Percentiles rank a stretch among this genome's conserved stretches.
Conservation (phyloP, 2,113 vertebrate genomes). For the Callaeas wilsoni region DNA sequence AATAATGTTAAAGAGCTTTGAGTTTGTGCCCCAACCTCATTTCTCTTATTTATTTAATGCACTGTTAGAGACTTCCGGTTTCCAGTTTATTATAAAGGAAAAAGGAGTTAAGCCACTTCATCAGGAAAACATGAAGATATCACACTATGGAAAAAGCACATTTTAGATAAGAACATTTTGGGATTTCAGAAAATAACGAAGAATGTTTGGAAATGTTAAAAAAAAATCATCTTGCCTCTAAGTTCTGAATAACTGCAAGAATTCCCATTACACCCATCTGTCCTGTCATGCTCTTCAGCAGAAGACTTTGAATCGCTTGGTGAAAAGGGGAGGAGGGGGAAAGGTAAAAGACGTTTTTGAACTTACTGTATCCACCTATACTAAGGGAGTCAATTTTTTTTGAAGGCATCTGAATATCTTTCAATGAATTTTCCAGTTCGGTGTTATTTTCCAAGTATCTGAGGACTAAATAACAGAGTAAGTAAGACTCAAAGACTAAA, state of each 20-base stretch:
- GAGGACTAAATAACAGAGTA: conserved; percentile 69
- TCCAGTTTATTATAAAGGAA: background rate
- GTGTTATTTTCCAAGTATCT: conserved; percentile 84
- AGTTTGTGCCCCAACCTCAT: background rate
- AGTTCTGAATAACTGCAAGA: background rate
- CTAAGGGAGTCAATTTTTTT: conserved; percentile 71
- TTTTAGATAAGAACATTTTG: background rate
- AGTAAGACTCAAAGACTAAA: background rate
- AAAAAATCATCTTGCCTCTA: background rate
- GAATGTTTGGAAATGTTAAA: background rate
- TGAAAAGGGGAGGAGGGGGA: background rate
- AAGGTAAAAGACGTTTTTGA: background rate
- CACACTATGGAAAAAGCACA: background rate
- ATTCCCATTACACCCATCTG: background rate
- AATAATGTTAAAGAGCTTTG: background rate
- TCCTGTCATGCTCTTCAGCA: background rate
- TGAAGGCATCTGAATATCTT: conserved; percentile 85
- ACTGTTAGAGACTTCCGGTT: background rate
- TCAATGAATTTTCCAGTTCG: conserved; percentile 73
- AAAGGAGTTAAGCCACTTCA: background rate
- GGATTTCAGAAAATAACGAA: background rate
- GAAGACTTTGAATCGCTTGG: background rate
- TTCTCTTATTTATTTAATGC: background rate
- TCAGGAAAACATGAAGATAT: background rate
- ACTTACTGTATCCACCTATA: conserved; percentile 82